Evolutionary conservation across 1,140 invertebrate genomes (phyloP).

Genomic region (Habropoda laboriosa): DNA sequence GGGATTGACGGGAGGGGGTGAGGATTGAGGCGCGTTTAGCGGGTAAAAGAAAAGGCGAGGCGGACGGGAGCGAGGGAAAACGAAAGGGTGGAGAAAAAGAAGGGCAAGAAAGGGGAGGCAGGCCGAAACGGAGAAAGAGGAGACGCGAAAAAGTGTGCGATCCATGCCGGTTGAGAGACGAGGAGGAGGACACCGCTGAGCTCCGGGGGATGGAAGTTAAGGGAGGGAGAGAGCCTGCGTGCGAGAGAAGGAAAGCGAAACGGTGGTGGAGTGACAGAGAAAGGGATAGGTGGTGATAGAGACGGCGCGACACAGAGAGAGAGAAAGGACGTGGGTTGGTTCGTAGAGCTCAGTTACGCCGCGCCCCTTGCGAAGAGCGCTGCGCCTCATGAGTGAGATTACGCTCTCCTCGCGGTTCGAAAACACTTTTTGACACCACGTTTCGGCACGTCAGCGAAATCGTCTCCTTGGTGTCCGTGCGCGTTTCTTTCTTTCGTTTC

Average conservation of each 20-base stretch:
- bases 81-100: slow-evolving; percentile 5
- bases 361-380: slow-evolving; percentile 80
- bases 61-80: slow-evolving; percentile 9
- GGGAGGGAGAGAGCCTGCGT: slow-evolving; percentile 11
- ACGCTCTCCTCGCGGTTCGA: slow-evolving; percentile 39
- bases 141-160: neutral
- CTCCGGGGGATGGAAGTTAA: neutral
- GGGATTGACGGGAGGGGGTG: neutral
- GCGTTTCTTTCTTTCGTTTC: neutral
- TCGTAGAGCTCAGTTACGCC: slow-evolving; percentile 77
- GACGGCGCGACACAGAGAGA: slow-evolving; percentile 35
- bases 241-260: slow-evolving; percentile 2
- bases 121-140: slow-evolving; percentile 13
- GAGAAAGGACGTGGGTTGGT: slow-evolving; percentile 68
- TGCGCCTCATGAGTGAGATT: slow-evolving; percentile 63
- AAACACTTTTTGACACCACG: slow-evolving; percentile 35
- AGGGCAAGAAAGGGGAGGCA: slow-evolving; percentile 20
- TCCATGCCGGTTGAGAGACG: slow-evolving; percentile 42
- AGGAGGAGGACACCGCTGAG: slow-evolving; percentile 29
- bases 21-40: slow-evolving; percentile 40
- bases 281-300: slow-evolving; percentile 43
- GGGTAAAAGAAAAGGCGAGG: slow-evolving; percentile 22
- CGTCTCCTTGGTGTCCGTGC: neutral
- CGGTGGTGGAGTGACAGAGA: slow-evolving; percentile 6
- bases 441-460: slow-evolving; percentile 11